Conservation (phyloP, 1,140 invertebrate species). For the Pseudomyrmex concolor region DNA sequence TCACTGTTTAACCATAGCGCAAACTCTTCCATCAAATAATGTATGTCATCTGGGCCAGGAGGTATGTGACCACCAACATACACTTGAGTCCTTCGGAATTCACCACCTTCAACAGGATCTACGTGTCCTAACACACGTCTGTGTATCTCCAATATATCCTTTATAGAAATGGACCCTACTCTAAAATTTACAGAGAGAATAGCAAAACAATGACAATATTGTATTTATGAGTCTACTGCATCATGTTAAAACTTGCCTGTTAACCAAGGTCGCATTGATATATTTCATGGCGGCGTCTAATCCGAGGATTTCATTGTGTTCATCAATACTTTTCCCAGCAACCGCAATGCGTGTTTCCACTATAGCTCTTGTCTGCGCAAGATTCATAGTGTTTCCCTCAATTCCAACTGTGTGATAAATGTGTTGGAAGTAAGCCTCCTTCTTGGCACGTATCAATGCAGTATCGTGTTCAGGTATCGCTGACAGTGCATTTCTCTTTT, state of each 20-base stretch:
- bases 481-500: slow-evolving; percentile 93
- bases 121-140: slow-evolving; percentile 96
- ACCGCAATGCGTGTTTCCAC: slow-evolving; percentile 97
- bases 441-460: slow-evolving; percentile 94
- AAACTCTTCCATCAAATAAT: slow-evolving; percentile 94
- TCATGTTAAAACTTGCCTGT: slow-evolving; percentile 83
- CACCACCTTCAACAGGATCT: slow-evolving; percentile 94
- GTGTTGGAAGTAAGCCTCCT: slow-evolving; percentile 97
- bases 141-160: slow-evolving; percentile 97
- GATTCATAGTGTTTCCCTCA: slow-evolving; percentile 98
- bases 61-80: slow-evolving; percentile 97
- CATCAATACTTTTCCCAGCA: slow-evolving; percentile 96
- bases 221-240: not conserved
- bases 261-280: slow-evolving; percentile 95
- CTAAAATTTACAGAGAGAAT: slow-evolving; percentile 56
- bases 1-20: slow-evolving; percentile 96
- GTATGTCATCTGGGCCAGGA: slow-evolving; percentile 92
- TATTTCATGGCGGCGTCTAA: slow-evolving; percentile 98
- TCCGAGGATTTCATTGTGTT: slow-evolving; percentile 98
- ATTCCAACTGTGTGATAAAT: slow-evolving; percentile 99
- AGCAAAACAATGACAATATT: slow-evolving; percentile 1
- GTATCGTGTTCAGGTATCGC: slow-evolving; percentile 92
- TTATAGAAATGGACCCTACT: slow-evolving; percentile 86
- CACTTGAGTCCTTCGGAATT: slow-evolving; percentile 93
- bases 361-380: slow-evolving; percentile 96